Conservation (phyloP, 2,113 vertebrate species). For the Cromileptes altivelis region DNA sequence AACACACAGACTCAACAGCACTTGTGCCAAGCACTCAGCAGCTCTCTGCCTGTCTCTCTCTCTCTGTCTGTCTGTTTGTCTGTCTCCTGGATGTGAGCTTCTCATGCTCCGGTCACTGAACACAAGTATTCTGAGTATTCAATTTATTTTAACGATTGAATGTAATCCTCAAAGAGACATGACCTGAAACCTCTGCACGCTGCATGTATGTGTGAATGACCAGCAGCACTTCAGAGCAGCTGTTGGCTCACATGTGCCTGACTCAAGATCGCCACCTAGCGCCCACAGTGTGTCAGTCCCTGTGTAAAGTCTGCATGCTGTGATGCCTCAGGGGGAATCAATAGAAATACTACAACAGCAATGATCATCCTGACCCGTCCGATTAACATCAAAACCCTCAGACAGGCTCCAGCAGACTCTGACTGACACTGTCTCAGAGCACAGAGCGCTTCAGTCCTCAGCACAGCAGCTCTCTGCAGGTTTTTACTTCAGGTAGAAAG, state of each 20-base stretch:
- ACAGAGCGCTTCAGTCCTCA: background rate
- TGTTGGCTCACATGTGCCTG: slow-evolving; percentile 8
- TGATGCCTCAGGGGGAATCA: slow-evolving; percentile 35
- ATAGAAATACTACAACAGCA: slow-evolving; percentile 35
- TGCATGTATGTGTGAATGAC: background rate
- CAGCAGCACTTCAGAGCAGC: background rate
- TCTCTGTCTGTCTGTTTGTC: background rate
- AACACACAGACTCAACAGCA: background rate
- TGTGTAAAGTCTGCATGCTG: slow-evolving; percentile 5
- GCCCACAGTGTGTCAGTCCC: background rate
- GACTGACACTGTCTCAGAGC: background rate
- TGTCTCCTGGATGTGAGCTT: background rate
- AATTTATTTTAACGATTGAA: background rate
- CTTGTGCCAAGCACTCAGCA: background rate
- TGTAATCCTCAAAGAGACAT: background rate
- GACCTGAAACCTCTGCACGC: background rate
- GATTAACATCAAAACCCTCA: slow-evolving; percentile 5
- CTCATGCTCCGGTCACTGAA: background rate
- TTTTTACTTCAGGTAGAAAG: background rate
- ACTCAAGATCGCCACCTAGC: slow-evolving; percentile 66
- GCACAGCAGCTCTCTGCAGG: background rate
- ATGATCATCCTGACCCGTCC: slow-evolving; percentile 27
- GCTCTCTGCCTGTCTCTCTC: background rate
- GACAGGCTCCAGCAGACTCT: background rate
- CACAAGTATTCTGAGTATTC: background rate